Evolutionary conservation across 2,888 invertebrate genomes (phyloP), one percentile per base, ranked within the genome.

Genomic region (Trichacis sp.): DNA sequence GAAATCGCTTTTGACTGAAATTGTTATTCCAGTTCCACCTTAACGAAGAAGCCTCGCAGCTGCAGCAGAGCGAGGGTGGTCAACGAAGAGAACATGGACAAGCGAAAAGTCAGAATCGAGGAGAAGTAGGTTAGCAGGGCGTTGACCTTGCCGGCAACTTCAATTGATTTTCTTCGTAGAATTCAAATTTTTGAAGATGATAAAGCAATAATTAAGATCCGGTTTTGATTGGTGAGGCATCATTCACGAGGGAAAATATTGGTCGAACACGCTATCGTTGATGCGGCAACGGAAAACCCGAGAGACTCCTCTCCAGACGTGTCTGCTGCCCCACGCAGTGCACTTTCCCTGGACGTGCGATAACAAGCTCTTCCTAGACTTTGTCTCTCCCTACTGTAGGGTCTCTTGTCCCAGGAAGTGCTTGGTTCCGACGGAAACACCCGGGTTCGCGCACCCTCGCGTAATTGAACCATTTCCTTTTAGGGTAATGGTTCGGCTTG

Each of bases 331-430:
- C 54, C 56, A 65, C 65, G 60, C 59, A 53, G 53, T 46, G 58
- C 59, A 59, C 62, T 68, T 69, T 72, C 66, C 64, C 69, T 58
- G 59, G 60, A 76, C 75, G 76, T 76, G 77, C 74, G 75, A 79
- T 80, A 80, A 80, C 78, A 79, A 78, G 78, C 75, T 76, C 68
- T 74, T 67, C 66, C 61, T 72, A 75, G 77, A 73, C 73, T 72
- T 71, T 70, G 75, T 74, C 72, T 72, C 68, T 73, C 74, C 73
- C 68, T 59, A 49, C 68, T 64, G 69, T 73, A 77, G 76, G 74
- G 74, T 77, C 77, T 75, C 79, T 78, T 77, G 77, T 80, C 78
- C 79, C 77, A 72, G 69, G 70, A 73, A 74, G 76, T 73, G 72
- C 69, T 64, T 73, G 72, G 74, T 73, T 73, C 70, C 74, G 73